Conservation (phyloP, 2,797 vertebrate genomes). For the Etheostoma nigrum region DNA sequence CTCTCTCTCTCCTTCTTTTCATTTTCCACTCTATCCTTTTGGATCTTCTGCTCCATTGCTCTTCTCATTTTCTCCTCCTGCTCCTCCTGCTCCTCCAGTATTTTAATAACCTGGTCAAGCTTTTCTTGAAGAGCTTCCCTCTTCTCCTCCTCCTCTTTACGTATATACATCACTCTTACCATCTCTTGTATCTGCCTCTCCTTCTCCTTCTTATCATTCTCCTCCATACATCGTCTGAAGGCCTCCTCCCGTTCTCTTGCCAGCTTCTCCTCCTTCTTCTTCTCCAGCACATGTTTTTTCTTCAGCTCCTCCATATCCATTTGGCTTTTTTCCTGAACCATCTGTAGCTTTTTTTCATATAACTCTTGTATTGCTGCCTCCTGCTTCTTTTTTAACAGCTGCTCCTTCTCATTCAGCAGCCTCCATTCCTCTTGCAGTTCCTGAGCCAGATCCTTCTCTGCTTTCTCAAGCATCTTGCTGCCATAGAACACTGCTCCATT, state of each 20-base stretch:
- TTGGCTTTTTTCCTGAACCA: slow-evolving; percentile 37
- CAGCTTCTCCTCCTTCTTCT: slow-evolving; percentile 35
- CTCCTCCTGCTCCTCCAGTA: slow-evolving; percentile 53
- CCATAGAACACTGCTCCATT: slow-evolving; percentile 56
- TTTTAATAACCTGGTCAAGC: slow-evolving; percentile 47
- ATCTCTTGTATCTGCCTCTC: slow-evolving; percentile 60
- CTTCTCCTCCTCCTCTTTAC: slow-evolving; percentile 56
- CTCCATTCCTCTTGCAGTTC: slow-evolving; percentile 46
- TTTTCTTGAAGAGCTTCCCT: slow-evolving; percentile 54
- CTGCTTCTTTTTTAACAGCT: slow-evolving; percentile 40
- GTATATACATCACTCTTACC: slow-evolving; percentile 52
- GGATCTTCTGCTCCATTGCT: slow-evolving; percentile 51
- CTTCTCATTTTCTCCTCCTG: slow-evolving; percentile 44
- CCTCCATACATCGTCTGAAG: slow-evolving; percentile 35
- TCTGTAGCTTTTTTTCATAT: slow-evolving; percentile 58
- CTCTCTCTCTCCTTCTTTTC: slow-evolving; percentile 55
- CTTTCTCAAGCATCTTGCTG: slow-evolving; percentile 60
- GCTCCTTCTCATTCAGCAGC: slow-evolving; percentile 41
- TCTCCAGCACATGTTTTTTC: slow-evolving; percentile 45
- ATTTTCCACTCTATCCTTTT: slow-evolving; percentile 40
- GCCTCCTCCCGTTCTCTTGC: slow-evolving; percentile 36
- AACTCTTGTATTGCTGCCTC: slow-evolving; percentile 44
- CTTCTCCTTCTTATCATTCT: slow-evolving; percentile 48
- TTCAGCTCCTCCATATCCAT: slow-evolving; percentile 54
- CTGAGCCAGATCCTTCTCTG: slow-evolving; percentile 48